Conservation (phyloP, 2,888 invertebrate genomes). For the Callimorpha dominula region DNA sequence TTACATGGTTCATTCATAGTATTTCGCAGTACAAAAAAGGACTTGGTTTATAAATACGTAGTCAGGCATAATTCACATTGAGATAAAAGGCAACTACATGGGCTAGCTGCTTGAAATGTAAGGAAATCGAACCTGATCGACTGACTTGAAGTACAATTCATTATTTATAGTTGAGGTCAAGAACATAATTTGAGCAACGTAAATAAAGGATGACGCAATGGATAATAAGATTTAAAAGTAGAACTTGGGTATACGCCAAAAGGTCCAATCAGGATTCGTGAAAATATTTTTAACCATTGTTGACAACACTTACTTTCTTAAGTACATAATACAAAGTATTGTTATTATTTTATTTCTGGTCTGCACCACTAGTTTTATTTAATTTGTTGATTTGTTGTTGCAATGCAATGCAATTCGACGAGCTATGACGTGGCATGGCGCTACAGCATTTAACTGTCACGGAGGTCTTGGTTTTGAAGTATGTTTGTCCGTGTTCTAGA, state of each 20-base stretch:
- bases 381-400: too few species aligned
- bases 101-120: background rate
- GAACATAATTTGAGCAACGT: background rate
- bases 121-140: background rate
- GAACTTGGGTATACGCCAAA: background rate
- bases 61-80: background rate
- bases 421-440: too few species aligned
- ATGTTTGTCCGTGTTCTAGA: too few species aligned
- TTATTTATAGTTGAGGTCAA: background rate
- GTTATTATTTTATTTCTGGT: too few species aligned
- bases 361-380: too few species aligned
- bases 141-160: background rate
- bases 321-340: too few species aligned
- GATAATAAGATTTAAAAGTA: background rate
- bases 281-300: background rate
- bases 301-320: background rate
- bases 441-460: too few species aligned
- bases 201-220: background rate
- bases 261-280: background rate
- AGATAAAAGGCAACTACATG: background rate
- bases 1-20: constrained; percentile 47
- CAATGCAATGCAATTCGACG: too few species aligned
- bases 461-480: too few species aligned
- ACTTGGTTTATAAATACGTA: background rate
- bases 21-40: constrained; percentile 19